phyloP scores from a whole-genome alignment of 1,140 invertebrate species.

The Bombus fervidus region DNA sequence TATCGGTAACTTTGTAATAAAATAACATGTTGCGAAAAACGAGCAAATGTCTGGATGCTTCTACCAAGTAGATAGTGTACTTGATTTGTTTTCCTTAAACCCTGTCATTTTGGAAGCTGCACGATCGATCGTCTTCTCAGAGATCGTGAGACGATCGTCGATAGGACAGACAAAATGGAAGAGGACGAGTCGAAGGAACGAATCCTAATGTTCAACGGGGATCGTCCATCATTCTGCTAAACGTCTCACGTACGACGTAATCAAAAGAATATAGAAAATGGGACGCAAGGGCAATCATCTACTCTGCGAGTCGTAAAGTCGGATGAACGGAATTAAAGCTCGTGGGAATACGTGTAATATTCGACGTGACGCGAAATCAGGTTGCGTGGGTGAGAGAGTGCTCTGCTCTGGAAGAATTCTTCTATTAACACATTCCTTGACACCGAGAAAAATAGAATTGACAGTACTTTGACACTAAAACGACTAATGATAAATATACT shows the following conservation, averaged over 20 bases:
- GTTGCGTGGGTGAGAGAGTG: conserved; percentile 15
- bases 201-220: not conserved
- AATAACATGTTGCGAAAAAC: not conserved
- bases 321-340: conserved; percentile 23
- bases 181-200: not conserved
- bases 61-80: not conserved
- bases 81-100: not conserved
- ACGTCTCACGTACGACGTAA: conserved; percentile 17
- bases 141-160: conserved; percentile 34
- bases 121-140: not conserved
- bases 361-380: not conserved
- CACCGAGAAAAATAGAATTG: not conserved
- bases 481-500: not conserved
- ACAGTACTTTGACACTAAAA: not conserved
- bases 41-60: not conserved
- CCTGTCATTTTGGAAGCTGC: not conserved
- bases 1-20: not conserved
- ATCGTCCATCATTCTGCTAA: conserved; percentile 8
- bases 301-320: conserved; percentile 5
- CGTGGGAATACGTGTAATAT: not conserved
- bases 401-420: not conserved
- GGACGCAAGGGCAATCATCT: conserved; percentile 24
- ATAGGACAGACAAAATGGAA: not conserved
- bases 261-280: conserved; percentile 27
- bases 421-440: not conserved